A percentile compares a stretch with the other conserved stretches of the same genome.
These are phyloP conservation scores for Lacerta agilis DNA, from an alignment of 2,797 vertebrate genomes.

Conservation along the genomic window DNA sequence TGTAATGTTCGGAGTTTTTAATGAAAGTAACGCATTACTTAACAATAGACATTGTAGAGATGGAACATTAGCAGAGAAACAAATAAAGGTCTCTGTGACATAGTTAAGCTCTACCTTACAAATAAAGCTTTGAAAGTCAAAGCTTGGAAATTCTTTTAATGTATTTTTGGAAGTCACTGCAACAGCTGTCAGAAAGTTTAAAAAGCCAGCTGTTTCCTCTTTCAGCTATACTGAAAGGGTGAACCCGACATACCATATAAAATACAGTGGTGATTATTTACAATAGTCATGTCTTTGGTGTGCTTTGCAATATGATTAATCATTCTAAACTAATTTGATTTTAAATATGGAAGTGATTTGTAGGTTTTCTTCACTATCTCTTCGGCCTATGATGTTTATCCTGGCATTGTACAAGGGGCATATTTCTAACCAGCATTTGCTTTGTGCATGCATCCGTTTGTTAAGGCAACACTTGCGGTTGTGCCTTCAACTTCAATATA, in stretches of 20 bases:
- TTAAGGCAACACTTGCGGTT: slow-evolving; percentile 6
- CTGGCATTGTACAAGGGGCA: slow-evolving; percentile 17
- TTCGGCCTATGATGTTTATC: slow-evolving; percentile 16
- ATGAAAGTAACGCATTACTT: not conserved
- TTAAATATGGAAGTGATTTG: slow-evolving; percentile 17
- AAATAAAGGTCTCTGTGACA: not conserved
- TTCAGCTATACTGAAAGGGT: slow-evolving; percentile 37
- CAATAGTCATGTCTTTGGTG: slow-evolving; percentile 15
- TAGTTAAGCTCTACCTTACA: slow-evolving; percentile 7
- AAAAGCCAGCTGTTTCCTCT: slow-evolving; percentile 39
- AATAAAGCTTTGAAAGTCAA: slow-evolving; percentile 40
- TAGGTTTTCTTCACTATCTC: slow-evolving; percentile 25
- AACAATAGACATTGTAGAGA: not conserved
- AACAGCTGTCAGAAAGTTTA: slow-evolving; percentile 32
- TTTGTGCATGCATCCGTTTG: slow-evolving; percentile 19
- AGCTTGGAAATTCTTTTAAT: slow-evolving; percentile 46
- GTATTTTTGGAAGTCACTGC: slow-evolving; percentile 34
- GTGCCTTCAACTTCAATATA: slow-evolving; percentile 6
- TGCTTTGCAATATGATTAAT: slow-evolving; percentile 19
- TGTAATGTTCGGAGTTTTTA: slow-evolving; percentile 34
- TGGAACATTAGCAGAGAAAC: slow-evolving; percentile 7
- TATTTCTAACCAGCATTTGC: not conserved
- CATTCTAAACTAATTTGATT: slow-evolving; percentile 42
- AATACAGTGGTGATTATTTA: slow-evolving; percentile 28
- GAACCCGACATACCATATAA: slow-evolving; percentile 35